Conservation (phyloP, 2,113 vertebrate genomes). For the Corythoichthys haematopterus region DNA sequence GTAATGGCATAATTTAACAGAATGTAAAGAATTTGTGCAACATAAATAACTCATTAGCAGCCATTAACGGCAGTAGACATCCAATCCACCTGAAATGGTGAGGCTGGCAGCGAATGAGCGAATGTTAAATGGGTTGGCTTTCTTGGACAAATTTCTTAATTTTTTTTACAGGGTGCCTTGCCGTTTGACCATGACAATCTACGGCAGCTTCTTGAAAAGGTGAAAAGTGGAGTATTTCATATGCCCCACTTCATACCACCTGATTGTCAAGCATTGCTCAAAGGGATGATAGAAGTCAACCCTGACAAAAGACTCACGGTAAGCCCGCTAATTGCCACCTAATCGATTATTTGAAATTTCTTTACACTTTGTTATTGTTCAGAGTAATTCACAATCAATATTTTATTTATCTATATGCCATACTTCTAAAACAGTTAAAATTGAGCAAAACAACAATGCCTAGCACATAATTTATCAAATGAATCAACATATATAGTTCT, state of each 20-base stretch:
- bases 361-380: too few species aligned
- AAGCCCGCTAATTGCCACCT: slow-evolving; percentile 9
- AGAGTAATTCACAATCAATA: too few species aligned
- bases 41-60: too few species aligned
- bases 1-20: too few species aligned
- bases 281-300: slow-evolving; percentile 86
- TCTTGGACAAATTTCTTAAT: neutral
- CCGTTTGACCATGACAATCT: slow-evolving; percentile 92
- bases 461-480: neutral
- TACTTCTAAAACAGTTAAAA: too few species aligned
- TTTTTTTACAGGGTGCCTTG: slow-evolving; percentile 77
- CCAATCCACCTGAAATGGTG: too few species aligned
- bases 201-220: slow-evolving; percentile 88
- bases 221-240: slow-evolving; percentile 88
- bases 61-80: too few species aligned
- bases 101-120: too few species aligned
- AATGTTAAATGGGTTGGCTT: neutral
- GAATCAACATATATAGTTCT: neutral
- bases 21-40: too few species aligned
- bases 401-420: too few species aligned
- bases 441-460: neutral
- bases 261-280: slow-evolving; percentile 82
- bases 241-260: slow-evolving; percentile 92
- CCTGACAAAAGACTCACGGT: slow-evolving; percentile 85
- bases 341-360: too few species aligned